phyloP scores from a whole-genome alignment of 2,888 invertebrate genomes.

The Margaritifera margaritifera region DNA sequence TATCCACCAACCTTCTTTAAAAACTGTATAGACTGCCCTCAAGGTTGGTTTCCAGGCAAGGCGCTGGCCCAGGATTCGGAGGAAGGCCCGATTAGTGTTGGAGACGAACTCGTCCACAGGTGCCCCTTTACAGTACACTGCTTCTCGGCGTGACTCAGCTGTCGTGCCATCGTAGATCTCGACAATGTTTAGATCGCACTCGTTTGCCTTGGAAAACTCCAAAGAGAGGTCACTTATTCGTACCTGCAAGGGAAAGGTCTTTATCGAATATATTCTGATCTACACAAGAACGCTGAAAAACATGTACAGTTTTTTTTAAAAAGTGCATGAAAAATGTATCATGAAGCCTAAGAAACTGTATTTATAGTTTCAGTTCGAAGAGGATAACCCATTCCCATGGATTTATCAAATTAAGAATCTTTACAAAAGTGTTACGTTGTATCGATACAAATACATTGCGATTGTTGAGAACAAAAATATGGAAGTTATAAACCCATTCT shows the following conservation, averaged over 20 bases:
- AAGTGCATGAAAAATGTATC: too few relatives aligned
- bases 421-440: too few relatives aligned
- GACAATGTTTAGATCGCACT: conserved; percentile 60
- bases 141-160: conserved; percentile 38
- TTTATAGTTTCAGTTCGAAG: too few relatives aligned
- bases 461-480: too few relatives aligned
- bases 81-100: conserved; percentile 55
- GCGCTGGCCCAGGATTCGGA: conserved; percentile 52
- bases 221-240: conserved; percentile 28
- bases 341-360: too few relatives aligned
- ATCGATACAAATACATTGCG: too few relatives aligned
- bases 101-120: conserved; percentile 48
- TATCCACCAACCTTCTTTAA: conserved; percentile 27
- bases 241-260: conserved; percentile 30
- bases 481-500: too few relatives aligned
- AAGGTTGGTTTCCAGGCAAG: conserved; percentile 51
- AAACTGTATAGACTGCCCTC: conserved; percentile 48
- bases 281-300: not conserved
- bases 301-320: too few relatives aligned
- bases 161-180: conserved; percentile 65
- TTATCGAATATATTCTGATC: not conserved
- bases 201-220: conserved; percentile 33
- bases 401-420: too few relatives aligned
- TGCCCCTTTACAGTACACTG: conserved; percentile 44
- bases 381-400: too few relatives aligned